These are phyloP conservation scores for Sarotherodon lohbergeri DNA, from an alignment of 2,113 vertebrate genomes.

Conservation along the genomic window DNA sequence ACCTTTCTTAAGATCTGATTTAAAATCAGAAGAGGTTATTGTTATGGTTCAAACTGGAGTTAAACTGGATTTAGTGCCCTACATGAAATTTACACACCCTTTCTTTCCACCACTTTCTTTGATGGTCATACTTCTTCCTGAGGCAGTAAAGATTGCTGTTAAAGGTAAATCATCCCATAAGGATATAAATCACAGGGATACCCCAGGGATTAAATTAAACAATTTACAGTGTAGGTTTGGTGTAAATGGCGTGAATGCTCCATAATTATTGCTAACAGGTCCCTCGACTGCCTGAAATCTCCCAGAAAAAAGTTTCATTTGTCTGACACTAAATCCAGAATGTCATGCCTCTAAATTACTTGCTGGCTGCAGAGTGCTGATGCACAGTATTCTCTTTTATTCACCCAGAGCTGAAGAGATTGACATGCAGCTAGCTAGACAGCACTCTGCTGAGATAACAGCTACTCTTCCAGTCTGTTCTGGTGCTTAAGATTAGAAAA, in stretches of 20 bases:
- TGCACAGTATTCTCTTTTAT: conserved; percentile 43
- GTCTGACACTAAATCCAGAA: conserved; percentile 43
- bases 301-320: background rate
- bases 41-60: background rate
- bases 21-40: background rate
- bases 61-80: background rate
- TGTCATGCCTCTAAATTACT: conserved; percentile 52
- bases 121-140: background rate
- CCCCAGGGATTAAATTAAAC: background rate
- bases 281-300: background rate
- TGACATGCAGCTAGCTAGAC: conserved; percentile 41
- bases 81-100: background rate
- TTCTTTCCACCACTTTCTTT: background rate
- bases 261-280: conserved; percentile 19
- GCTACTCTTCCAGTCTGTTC: conserved; percentile 5
- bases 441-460: conserved; percentile 39
- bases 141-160: background rate
- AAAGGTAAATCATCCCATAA: background rate
- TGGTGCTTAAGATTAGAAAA: conserved; percentile 24
- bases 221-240: background rate
- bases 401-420: conserved; percentile 38
- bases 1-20: background rate
- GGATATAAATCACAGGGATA: background rate
- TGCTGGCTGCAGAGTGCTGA: conserved; percentile 50
- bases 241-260: background rate